phyloP scores from a whole-genome alignment of 2,888 invertebrate genomes.

The Xestobium rufovillosum region DNA sequence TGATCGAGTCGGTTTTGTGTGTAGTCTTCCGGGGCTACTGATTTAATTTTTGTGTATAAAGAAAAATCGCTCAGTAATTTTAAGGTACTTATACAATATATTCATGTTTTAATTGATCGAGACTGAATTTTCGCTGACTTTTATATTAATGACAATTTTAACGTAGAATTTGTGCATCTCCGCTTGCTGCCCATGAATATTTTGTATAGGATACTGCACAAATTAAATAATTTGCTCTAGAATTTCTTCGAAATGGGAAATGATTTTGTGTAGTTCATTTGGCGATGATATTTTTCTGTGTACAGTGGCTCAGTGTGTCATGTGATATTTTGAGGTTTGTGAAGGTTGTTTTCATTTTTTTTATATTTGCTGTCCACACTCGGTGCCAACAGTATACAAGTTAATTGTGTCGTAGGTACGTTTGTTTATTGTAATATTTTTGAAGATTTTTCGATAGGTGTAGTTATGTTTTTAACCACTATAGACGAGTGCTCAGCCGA shows the following conservation, averaged over 20 bases:
- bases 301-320: conserved; percentile 44
- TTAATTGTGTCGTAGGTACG: conserved; percentile 3
- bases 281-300: conserved; percentile 26
- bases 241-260: conserved; percentile 6
- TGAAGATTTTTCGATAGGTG: too few species aligned
- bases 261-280: conserved; percentile 4
- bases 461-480: too few species aligned
- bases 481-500: too few species aligned
- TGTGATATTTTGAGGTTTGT: conserved; percentile 46
- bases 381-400: conserved; percentile 10
- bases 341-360: conserved; percentile 30
- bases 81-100: conserved; percentile 28
- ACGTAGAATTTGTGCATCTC: too few species aligned
- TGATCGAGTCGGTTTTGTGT: background rate
- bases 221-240: background rate
- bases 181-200: too few species aligned
- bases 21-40: too few species aligned
- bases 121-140: conserved; percentile 33
- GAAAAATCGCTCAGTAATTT: conserved; percentile 17
- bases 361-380: conserved; percentile 15
- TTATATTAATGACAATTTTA: too few species aligned
- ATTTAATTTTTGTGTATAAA: too few species aligned
- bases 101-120: conserved; percentile 29
- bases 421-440: background rate
- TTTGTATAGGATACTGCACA: conserved; percentile 5